These are phyloP conservation scores for Esox niger DNA, from an alignment of 2,113 vertebrate genomes.

Conservation along the genomic window DNA sequence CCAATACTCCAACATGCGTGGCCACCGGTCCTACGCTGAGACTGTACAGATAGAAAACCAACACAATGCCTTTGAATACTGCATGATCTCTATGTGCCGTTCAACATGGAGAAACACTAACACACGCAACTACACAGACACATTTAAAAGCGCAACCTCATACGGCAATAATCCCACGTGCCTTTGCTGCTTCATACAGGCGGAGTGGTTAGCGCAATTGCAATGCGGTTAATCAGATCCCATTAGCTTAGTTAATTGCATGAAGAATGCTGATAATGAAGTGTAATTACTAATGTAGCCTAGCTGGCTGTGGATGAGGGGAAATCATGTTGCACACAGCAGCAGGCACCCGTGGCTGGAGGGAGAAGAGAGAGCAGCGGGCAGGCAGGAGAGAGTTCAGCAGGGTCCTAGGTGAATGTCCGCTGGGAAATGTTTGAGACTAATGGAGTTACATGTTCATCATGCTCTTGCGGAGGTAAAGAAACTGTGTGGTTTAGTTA, in stretches of 20 bases:
- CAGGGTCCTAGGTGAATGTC: slow-evolving; percentile 49
- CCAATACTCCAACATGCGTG: no score
- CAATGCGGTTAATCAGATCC: slow-evolving; percentile 58
- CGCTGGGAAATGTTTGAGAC: slow-evolving; percentile 53
- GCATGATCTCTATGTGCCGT: no score
- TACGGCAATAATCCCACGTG: slow-evolving; percentile 40
- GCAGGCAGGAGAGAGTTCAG: slow-evolving; percentile 42
- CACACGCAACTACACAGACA: no score
- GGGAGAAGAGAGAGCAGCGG: not conserved
- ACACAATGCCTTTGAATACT: no score
- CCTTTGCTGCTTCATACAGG: slow-evolving; percentile 8
- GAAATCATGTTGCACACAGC: no score
- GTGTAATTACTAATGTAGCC: slow-evolving; percentile 58
- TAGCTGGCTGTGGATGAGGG: slow-evolving; percentile 57
- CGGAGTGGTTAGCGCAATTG: slow-evolving; percentile 49
- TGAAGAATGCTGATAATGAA: slow-evolving; percentile 66
- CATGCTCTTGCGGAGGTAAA: slow-evolving; percentile 18
- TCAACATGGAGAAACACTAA: no score
- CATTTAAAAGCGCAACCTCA: no score
- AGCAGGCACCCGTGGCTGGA: slow-evolving; percentile 31
- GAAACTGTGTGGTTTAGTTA: not conserved
- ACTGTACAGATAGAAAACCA: no score
- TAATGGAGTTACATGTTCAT: slow-evolving; percentile 44
- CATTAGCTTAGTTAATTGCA: slow-evolving; percentile 66
- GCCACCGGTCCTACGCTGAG: no score